Percentiles rank a stretch among this genome's conserved stretches.
phyloP scores from a whole-genome alignment of 1,140 invertebrate species.

The Trypoxylus dichotomus region DNA sequence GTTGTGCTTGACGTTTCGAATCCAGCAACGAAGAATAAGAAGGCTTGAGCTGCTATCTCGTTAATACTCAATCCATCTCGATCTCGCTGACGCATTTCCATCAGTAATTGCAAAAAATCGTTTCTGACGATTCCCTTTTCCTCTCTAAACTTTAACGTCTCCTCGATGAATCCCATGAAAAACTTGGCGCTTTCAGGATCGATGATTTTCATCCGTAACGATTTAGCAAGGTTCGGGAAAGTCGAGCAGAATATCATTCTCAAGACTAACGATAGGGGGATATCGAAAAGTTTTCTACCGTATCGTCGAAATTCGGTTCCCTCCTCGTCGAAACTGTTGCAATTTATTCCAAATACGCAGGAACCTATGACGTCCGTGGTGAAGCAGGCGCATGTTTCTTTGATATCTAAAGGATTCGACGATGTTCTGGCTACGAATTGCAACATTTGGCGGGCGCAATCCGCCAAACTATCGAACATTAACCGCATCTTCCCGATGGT shows the following conservation, averaged over 20 bases:
- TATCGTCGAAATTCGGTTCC: conserved; percentile 44
- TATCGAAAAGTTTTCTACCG: conserved; percentile 42
- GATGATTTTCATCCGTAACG: conserved; percentile 33
- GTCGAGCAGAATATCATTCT: conserved; percentile 37
- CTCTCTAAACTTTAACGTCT: conserved; percentile 52
- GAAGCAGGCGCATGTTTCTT: conserved; percentile 43
- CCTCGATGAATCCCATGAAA: conserved; percentile 49
- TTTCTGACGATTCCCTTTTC: conserved; percentile 49
- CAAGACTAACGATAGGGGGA: conserved; percentile 27
- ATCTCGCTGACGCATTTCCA: conserved; percentile 41
- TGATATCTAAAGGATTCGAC: conserved; percentile 38
- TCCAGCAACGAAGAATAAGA: conserved; percentile 62
- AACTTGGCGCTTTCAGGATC: conserved; percentile 49
- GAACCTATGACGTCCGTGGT: conserved; percentile 49
- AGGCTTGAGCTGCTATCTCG: conserved; percentile 56
- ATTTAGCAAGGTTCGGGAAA: conserved; percentile 37
- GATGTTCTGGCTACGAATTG: conserved; percentile 34
- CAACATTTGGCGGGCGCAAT: conserved; percentile 53
- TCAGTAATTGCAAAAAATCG: conserved; percentile 54
- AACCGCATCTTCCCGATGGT: conserved; percentile 56
- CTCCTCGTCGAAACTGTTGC: conserved; percentile 45
- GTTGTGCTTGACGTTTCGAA: conserved; percentile 61
- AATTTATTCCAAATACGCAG: conserved; percentile 51
- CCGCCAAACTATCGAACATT: conserved; percentile 48
- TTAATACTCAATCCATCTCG: conserved; percentile 38